These are phyloP conservation scores for Elgaria multicarinata DNA, from an alignment of 2,113 vertebrate species.

Conservation along the genomic window DNA sequence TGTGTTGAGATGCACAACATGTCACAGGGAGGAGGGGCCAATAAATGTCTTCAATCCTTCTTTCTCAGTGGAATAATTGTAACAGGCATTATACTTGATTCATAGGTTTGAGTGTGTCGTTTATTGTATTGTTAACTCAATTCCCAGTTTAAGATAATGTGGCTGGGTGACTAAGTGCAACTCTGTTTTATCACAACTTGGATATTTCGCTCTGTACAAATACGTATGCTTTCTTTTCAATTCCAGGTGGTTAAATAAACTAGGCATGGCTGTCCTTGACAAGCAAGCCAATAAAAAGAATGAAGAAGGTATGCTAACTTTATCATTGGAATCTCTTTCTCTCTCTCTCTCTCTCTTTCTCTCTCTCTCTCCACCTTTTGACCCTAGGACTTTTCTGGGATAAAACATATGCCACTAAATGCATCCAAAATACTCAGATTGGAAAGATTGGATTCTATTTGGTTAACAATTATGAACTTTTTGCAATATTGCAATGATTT, in stretches of 20 bases:
- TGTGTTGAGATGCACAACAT: not conserved
- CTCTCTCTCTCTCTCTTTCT: too few relatives aligned
- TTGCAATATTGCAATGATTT: not conserved
- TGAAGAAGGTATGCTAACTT: constrained; percentile 75
- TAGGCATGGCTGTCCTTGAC: constrained; percentile 89
- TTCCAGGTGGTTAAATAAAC: constrained; percentile 93
- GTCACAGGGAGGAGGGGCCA: not conserved
- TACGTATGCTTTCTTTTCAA: constrained; percentile 52
- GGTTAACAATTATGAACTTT: not conserved
- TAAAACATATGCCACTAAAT: not conserved
- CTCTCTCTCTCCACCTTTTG: not conserved
- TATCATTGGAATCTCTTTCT: not conserved
- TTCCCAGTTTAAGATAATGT: not conserved
- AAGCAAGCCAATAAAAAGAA: constrained; percentile 73
- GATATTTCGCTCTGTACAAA: constrained; percentile 5
- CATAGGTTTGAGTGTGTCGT: not conserved
- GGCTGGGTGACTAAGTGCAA: not conserved
- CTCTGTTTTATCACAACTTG: not conserved
- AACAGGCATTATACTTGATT: not conserved
- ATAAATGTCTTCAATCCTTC: not conserved
- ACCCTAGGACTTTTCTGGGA: not conserved
- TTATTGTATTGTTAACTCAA: not conserved
- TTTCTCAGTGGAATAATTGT: not conserved
- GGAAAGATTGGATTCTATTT: not conserved
- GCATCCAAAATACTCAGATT: not conserved